Base-by-base conservation (phyloP, 2,888 invertebrate genomes). In the Rugalucina vietnamica region DNA sequence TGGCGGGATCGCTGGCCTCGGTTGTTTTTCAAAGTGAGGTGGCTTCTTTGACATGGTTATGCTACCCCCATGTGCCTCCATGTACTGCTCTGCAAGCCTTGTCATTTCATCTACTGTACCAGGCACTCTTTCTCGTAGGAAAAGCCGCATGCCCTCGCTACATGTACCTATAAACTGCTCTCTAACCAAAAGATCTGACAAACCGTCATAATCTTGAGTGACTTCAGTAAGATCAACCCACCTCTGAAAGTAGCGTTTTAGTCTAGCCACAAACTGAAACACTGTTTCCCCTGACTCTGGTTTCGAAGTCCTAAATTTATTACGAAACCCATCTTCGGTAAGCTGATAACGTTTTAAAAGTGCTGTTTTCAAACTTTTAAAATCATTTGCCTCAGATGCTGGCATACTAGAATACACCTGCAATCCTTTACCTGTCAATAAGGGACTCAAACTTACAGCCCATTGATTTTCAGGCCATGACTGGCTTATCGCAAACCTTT, bases 321-420 rank as follows among this genome's bases (percentile, higher is more conserved):
- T 2, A n/a, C 81, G 29, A 57, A 76, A 81, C 4, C 75, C 75
- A 29, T 75, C 80, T 36, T 76, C 75, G 12, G 75, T 76, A 10
- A 82, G 27, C 32, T 71, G 36, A 36, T 79, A 79, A 29, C 79
- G 49, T 21, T 37, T 57, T 1, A 83, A 37, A 4, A 83, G 27
- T 14, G 76, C 79, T 37, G 10, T 72, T 39, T 83, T 83, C 54
- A 77, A 37, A 14, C 18, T 27, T 24, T 43, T 71, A 24, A 70
- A 78, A 39, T 79, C 74, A 69, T 39, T 29, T 8, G 79, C 71
- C n/a, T 65, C 36, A 3, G 57, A 72, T 29, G 65, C 34, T 24
- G 82, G 57, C 77, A 78, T 82, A 37, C 82, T 82, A 2, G 74
- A 70, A 70, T 83, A 76, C n/a, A 84, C 84, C 34, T 84, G 80